Evolutionary conservation across 2,113 vertebrate genomes (phyloP).

Genomic region (Cephalopterus ornatus): DNA sequence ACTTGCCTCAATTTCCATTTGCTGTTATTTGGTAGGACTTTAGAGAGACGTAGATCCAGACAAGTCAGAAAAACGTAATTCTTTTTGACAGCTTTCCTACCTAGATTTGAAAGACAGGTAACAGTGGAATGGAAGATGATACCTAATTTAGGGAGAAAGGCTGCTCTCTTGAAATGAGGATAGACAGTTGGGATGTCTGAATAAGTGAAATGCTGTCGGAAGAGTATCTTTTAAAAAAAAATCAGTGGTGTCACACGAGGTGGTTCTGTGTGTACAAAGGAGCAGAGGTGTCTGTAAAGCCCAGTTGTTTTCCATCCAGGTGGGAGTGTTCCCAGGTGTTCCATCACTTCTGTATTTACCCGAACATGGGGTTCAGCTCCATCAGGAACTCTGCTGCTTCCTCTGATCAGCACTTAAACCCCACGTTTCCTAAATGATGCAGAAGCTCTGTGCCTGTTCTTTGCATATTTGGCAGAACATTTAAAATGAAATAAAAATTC

Average conservation of each 20-base stretch:
- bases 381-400: not conserved
- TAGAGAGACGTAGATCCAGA: not conserved
- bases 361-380: not conserved
- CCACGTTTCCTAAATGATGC: not conserved
- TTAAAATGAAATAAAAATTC: not conserved
- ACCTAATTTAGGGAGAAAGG: not conserved
- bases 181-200: not conserved
- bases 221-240: not conserved
- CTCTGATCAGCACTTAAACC: not conserved
- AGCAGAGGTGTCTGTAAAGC: not conserved
- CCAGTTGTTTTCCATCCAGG: not conserved
- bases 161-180: not conserved
- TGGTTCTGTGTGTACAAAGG: not conserved
- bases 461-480: constrained; percentile 11
- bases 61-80: not conserved
- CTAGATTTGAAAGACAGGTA: not conserved
- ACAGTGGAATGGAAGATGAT: not conserved
- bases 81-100: constrained; percentile 1
- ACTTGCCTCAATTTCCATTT: not conserved
- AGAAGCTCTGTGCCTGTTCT: not conserved
- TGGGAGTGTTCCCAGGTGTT: not conserved
- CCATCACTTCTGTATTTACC: not conserved
- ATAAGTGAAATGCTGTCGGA: not conserved
- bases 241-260: not conserved
- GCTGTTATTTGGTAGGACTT: not conserved